These are phyloP conservation scores for Megaptera novaeangliae DNA, from an alignment of 2,113 vertebrate species.

Conservation along the genomic window DNA sequence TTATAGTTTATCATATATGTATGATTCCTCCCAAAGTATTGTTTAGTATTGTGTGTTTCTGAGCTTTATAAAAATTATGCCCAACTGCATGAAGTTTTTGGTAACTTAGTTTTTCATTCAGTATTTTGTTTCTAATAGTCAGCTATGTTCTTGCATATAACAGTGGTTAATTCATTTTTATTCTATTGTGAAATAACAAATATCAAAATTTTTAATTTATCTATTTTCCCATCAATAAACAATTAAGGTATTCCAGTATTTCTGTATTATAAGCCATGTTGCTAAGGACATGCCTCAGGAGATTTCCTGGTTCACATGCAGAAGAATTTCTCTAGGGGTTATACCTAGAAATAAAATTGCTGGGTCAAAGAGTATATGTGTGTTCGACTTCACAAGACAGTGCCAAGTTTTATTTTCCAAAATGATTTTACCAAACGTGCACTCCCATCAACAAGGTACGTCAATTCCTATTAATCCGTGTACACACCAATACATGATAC, in stretches of 20 bases:
- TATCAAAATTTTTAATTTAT: background rate
- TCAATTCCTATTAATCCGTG: background rate
- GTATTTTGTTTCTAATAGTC: background rate
- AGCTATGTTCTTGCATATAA: background rate
- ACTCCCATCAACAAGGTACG: background rate
- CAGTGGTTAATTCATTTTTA: background rate
- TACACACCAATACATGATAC: background rate
- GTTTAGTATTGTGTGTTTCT: background rate
- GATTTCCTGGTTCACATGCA: background rate
- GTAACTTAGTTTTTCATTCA: background rate
- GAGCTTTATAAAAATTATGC: conserved; percentile 3
- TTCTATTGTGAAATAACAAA: background rate
- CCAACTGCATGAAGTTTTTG: background rate
- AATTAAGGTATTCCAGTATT: background rate
- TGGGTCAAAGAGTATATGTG: background rate
- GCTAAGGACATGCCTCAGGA: background rate
- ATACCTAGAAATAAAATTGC: conserved; percentile 12
- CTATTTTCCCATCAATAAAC: background rate
- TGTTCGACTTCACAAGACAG: background rate
- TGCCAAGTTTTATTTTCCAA: background rate
- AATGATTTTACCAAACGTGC: background rate
- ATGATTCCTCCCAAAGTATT: background rate
- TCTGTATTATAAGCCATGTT: conserved; percentile 1
- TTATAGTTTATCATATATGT: background rate
- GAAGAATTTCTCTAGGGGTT: background rate